phyloP scores from a whole-genome alignment of 2,888 invertebrate species.

The Diarsia rubi region DNA sequence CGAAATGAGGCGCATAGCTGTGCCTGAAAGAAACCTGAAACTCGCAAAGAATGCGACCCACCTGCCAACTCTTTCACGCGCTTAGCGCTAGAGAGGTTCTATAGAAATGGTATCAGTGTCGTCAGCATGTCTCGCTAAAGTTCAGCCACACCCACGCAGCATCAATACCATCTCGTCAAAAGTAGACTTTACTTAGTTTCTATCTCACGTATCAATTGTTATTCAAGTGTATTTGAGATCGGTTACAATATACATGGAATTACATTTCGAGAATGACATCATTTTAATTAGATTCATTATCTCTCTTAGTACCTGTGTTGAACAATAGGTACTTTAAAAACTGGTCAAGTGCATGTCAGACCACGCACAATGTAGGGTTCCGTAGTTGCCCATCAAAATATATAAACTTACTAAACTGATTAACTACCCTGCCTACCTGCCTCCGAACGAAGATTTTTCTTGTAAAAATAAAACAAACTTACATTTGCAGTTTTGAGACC shows the following conservation, averaged over 20 bases:
- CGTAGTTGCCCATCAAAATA: too few relatives aligned
- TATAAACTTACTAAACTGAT: too few relatives aligned
- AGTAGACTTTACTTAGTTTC: background rate
- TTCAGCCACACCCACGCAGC: conserved; percentile 13
- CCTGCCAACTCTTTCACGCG: background rate
- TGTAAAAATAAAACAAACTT: too few relatives aligned
- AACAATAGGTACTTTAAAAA: background rate
- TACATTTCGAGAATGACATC: background rate
- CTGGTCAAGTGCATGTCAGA: too few relatives aligned
- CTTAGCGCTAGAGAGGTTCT: background rate
- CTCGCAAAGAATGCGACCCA: conserved; percentile 16
- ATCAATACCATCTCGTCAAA: background rate
- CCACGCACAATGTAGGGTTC: too few relatives aligned
- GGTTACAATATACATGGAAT: background rate
- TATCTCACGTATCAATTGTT: conserved; percentile 10
- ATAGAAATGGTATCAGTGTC: background rate
- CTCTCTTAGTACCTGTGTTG: background rate
- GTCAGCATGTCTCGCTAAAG: background rate
- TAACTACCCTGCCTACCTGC: too few relatives aligned
- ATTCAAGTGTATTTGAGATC: background rate
- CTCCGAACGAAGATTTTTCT: too few relatives aligned
- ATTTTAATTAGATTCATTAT: background rate
- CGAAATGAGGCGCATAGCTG: background rate
- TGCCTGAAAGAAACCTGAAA: conserved; percentile 9
- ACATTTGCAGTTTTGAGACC: too few relatives aligned